Percentiles rank a stretch among this genome's conserved stretches.
phyloP scores from a whole-genome alignment of 1,140 invertebrate genomes.

The Tachypleus tridentatus region DNA sequence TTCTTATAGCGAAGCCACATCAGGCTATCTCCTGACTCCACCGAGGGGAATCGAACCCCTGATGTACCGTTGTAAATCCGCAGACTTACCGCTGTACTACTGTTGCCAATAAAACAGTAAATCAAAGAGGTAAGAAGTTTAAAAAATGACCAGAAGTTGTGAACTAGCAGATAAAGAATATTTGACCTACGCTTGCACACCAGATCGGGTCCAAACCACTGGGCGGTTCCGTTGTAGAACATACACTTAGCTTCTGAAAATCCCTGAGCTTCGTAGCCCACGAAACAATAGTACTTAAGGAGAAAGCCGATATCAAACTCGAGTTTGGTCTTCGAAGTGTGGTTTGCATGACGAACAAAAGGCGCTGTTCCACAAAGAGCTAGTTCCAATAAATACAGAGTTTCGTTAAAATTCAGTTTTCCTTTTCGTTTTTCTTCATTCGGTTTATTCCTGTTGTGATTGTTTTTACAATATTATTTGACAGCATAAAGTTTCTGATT shows the following conservation, averaged over 20 bases:
- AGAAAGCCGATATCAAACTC: conserved; percentile 44
- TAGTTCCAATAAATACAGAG: no score
- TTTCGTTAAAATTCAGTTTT: no score
- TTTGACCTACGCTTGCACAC: conserved; percentile 72
- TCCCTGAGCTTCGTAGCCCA: conserved; percentile 73
- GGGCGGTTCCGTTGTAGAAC: conserved; percentile 65
- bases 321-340: conserved; percentile 53
- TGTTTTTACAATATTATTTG: no score
- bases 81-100: no score
- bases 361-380: conserved; percentile 62
- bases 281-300: conserved; percentile 80
- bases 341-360: conserved; percentile 69
- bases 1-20: no score
- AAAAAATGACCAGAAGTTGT: conserved; percentile 1
- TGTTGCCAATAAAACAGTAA: no score
- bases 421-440: no score
- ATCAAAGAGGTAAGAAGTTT: background rate
- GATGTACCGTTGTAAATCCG: no score
- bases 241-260: conserved; percentile 80
- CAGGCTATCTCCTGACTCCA: no score
- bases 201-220: conserved; percentile 89
- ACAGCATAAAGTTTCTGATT: no score
- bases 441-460: no score
- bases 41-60: no score
- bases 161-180: conserved; percentile 14